Evolutionary conservation across 2,113 vertebrate genomes (phyloP).

Genomic region (Amblyopsis rosae): DNA sequence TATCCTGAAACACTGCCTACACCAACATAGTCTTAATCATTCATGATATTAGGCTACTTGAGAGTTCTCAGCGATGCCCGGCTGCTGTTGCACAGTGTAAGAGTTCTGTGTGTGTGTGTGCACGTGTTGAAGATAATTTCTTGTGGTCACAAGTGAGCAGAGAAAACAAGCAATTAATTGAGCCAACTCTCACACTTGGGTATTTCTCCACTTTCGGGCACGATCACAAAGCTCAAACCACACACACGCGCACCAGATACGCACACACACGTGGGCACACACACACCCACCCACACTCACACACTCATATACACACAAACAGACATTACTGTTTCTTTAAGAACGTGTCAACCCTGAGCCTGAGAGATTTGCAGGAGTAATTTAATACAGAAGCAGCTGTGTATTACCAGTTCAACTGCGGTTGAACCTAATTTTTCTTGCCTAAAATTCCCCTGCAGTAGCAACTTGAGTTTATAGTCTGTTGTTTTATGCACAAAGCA

Average conservation of each 20-base stretch:
- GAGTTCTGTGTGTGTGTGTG: not conserved
- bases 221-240: constrained; percentile 10
- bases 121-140: constrained; percentile 28
- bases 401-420: constrained; percentile 15
- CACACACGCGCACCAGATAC: not conserved
- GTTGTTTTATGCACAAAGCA: not conserved
- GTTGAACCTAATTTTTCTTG: constrained; percentile 11
- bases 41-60: constrained; percentile 44
- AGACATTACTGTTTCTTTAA: not conserved
- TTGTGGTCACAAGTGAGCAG: constrained; percentile 25
- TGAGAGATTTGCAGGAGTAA: not conserved
- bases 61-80: constrained; percentile 58
- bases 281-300: not conserved
- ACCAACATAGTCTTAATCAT: constrained; percentile 49
- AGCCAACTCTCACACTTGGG: constrained; percentile 27
- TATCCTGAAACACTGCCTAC: constrained; percentile 24
- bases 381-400: not conserved
- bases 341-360: constrained; percentile 13
- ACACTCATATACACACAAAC: not conserved
- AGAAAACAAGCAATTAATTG: not conserved
- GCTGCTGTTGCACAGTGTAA: constrained; percentile 34
- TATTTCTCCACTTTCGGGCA: constrained; percentile 22
- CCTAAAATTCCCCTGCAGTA: too few species aligned
- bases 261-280: not conserved
- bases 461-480: not conserved